These are phyloP conservation scores for Portunus trituberculatus DNA, from an alignment of 1,140 invertebrate species.

Conservation along the genomic window DNA sequence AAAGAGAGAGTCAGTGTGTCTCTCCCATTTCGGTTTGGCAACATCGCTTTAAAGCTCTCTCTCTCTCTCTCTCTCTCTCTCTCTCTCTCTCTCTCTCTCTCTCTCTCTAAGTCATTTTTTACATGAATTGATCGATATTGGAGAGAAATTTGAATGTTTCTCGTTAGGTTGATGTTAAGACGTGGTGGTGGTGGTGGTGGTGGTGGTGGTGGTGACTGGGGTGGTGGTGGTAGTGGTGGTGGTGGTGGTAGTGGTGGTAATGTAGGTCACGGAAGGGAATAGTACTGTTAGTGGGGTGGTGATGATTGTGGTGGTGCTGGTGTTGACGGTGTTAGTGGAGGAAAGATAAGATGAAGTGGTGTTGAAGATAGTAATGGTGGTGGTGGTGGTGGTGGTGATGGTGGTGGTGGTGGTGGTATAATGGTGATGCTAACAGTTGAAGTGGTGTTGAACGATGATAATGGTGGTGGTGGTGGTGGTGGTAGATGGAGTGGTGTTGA, in stretches of 20 bases:
- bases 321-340: neutral
- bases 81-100: constrained; percentile 2
- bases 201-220: neutral
- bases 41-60: constrained; percentile 13
- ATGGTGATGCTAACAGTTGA: neutral
- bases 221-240: neutral
- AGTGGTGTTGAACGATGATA: neutral
- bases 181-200: neutral
- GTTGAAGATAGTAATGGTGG: neutral
- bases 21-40: neutral
- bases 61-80: constrained; percentile 9
- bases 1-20: neutral
- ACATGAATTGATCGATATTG: neutral
- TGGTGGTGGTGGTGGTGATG: neutral
- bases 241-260: too few species aligned
- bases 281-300: neutral
- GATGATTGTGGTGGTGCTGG: neutral
- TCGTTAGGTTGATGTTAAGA: neutral
- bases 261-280: neutral
- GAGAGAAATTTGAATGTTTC: neutral
- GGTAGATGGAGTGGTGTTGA: neutral
- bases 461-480: neutral
- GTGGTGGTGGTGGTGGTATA: neutral
- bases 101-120: constrained; percentile 10
- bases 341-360: neutral